phyloP scores from a whole-genome alignment of 1,140 invertebrate genomes.

The Venturia canescens region DNA sequence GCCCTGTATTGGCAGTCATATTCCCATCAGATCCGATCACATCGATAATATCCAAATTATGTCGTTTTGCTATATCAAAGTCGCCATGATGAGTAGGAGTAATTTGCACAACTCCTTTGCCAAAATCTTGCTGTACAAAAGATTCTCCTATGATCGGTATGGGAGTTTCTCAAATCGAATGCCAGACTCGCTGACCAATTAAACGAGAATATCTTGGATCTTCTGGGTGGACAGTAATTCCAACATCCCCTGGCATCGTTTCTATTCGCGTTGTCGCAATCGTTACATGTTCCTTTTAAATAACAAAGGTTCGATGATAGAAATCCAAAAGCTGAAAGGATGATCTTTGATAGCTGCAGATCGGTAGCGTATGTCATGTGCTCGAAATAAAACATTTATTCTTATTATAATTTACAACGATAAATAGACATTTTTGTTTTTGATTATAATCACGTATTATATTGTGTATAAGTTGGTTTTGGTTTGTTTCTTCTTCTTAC shows the following conservation, averaged over 20 bases:
- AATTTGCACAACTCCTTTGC: slow-evolving; percentile 97
- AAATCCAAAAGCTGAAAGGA: not conserved
- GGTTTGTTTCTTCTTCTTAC: no score
- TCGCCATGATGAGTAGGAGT: slow-evolving; percentile 97
- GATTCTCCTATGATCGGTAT: slow-evolving; percentile 93
- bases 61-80: slow-evolving; percentile 88
- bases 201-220: slow-evolving; percentile 84
- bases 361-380: no score
- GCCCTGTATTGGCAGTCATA: slow-evolving; percentile 79
- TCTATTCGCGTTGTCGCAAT: slow-evolving; percentile 98
- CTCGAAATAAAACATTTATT: not conserved
- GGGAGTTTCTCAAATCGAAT: slow-evolving; percentile 86
- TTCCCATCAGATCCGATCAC: slow-evolving; percentile 90
- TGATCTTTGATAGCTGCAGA: no score
- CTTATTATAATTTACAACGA: not conserved
- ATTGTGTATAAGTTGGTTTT: no score
- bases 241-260: slow-evolving; percentile 97
- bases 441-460: not conserved
- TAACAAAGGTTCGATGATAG: slow-evolving; percentile 39
- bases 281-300: slow-evolving; percentile 85
- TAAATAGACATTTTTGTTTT: not conserved
- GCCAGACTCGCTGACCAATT: slow-evolving; percentile 83
- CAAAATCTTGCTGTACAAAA: slow-evolving; percentile 92
- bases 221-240: slow-evolving; percentile 94
- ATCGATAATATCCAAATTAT: slow-evolving; percentile 84